Base-by-base conservation (phyloP, 1,140 invertebrate species). In the Pseudachorutes palmiensis region DNA sequence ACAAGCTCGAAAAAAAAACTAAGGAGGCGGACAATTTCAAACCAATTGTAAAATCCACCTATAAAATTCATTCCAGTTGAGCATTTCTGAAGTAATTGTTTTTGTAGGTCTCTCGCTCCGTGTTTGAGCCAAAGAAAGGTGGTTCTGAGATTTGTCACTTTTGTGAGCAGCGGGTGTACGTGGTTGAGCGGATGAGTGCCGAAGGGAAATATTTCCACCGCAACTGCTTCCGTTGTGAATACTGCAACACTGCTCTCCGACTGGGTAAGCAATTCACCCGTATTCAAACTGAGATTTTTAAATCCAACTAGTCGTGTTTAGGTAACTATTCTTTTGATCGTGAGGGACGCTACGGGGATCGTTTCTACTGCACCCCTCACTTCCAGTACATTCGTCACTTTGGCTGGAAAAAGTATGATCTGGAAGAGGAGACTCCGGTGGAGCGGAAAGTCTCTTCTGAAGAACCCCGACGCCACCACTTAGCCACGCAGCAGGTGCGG, bases 161-260 rank as follows among this genome's bases (percentile, higher is more conserved):
- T 79, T 95, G 92, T 79, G 82, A 85, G 66, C 90, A 91, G 78
- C 82, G 88, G 19, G 92, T 94, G 31, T 94, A 94, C 76, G 80
- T 93, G 19, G 90, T 94, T 85, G 91, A 95, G 78, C 82, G 89
- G 66, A 82, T 92, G 72, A 89, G 83, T 75, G 88, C 91, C 2
- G 91, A 94, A 81, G 90, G 89, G 48, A 84, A 87, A 74, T 89
- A 90, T 74, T 91, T 94, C 77, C 92, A 95, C 80, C 82, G 91
- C 57, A 86, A 86, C 65, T 92, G 90, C 77, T 89, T 92, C 75
- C 84, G 85, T 74, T 88, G 85, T 77, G 85, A 88, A 79, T 88
- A 88, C 77, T 90, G 87, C 73, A 82, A 83, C 66, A 85, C 83
- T 60, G 83, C 82, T 24, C 80, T 90, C 30, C 81, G 88, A 68